These are phyloP conservation scores for Formica selysi DNA, from an alignment of 1,140 invertebrate genomes.

Conservation along the genomic window DNA sequence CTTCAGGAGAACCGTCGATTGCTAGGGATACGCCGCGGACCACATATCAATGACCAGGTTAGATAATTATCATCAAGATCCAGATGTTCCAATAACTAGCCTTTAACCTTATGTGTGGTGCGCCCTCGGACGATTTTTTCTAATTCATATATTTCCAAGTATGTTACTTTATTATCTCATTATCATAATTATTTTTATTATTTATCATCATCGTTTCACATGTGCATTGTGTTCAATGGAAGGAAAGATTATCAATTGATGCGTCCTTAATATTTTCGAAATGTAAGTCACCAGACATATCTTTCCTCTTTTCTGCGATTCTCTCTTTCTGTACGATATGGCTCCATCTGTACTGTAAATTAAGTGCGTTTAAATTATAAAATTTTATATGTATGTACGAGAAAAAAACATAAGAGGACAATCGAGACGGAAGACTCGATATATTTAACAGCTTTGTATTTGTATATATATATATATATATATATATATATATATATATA, in stretches of 20 bases:
- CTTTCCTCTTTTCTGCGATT: not conserved
- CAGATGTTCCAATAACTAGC: constrained; percentile 80
- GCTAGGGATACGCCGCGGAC: constrained; percentile 82
- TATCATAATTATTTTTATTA: constrained; percentile 19
- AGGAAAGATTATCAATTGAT: not conserved
- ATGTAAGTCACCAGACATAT: constrained; percentile 8
- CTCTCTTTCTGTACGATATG: not conserved
- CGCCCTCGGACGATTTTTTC: constrained; percentile 79
- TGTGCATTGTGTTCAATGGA: not conserved
- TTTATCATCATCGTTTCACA: constrained; percentile 22
- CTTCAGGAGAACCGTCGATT: constrained; percentile 77
- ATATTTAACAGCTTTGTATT: constrained; percentile 10
- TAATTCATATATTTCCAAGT: constrained; percentile 43
- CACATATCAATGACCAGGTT: constrained; percentile 81
- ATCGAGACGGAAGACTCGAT: not conserved
- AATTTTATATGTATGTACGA: not conserved
- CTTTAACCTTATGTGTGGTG: constrained; percentile 80
- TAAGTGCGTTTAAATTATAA: constrained; percentile 11
- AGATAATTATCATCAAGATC: constrained; percentile 70
- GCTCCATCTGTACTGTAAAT: not conserved
- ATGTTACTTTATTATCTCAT: constrained; percentile 26
- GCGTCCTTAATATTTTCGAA: not conserved
- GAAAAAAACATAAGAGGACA: not conserved
- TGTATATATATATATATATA: not conserved
- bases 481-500: not conserved